Percentiles rank a stretch among this genome's conserved stretches.
phyloP scores from a whole-genome alignment of 1,140 invertebrate species.

The Megalopta genalis region DNA sequence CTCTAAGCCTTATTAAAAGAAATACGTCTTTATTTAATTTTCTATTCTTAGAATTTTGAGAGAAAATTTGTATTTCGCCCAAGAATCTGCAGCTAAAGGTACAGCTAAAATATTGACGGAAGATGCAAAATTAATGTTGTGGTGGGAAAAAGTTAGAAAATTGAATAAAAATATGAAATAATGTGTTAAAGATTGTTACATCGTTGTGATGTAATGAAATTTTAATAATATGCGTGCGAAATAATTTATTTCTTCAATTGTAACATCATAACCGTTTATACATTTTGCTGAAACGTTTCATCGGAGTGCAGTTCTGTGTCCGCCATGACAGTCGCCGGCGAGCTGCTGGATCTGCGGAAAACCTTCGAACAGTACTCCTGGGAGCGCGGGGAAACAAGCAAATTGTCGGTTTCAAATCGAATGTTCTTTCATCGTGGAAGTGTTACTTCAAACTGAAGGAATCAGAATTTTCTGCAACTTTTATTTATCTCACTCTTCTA shows the following conservation, averaged over 20 bases:
- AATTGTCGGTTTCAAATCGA: neutral
- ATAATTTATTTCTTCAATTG: neutral
- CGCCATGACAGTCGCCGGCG: neutral
- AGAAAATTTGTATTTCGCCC: too few relatives aligned
- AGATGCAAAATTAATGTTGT: too few relatives aligned
- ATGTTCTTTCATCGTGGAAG: neutral
- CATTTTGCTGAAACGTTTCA: neutral
- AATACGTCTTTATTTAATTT: too few relatives aligned
- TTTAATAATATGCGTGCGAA: neutral
- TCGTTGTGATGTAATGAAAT: neutral
- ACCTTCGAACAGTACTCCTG: neutral
- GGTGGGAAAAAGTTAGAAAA: too few relatives aligned
- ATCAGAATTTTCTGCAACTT: neutral
- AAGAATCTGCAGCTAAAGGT: too few relatives aligned
- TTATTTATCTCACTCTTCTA: neutral
- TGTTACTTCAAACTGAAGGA: neutral
- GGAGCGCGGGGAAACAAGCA: neutral
- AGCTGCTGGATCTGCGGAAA: conserved; percentile 2
- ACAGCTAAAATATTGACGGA: too few relatives aligned
- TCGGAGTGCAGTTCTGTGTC: too few relatives aligned
- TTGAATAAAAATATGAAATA: too few relatives aligned
- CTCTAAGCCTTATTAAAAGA: too few relatives aligned
- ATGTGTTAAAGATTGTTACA: too few relatives aligned
- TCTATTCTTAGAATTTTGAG: too few relatives aligned
- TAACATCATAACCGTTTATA: neutral